A percentile compares a stretch with the other conserved stretches of the same genome.
Evolutionary conservation across 1,140 invertebrate species (phyloP).

Genomic region (Drosophila eugracilis): DNA sequence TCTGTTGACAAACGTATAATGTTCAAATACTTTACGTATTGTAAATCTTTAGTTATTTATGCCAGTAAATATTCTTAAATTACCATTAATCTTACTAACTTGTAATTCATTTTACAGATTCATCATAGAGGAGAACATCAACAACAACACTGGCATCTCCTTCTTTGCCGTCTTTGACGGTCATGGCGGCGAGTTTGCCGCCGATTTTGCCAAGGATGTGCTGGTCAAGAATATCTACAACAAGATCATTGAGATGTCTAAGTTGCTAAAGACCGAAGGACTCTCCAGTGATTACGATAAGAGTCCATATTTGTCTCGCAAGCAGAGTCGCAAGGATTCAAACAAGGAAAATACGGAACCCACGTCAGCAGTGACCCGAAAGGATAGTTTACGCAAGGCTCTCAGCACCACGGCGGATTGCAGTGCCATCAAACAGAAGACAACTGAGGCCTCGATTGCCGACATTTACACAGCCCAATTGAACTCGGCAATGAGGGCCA

Average conservation of each 20-base stretch:
- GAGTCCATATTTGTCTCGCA: conserved; percentile 74
- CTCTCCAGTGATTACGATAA: conserved; percentile 58
- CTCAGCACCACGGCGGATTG: conserved; percentile 70
- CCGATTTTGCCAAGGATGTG: conserved; percentile 94
- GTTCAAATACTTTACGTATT: too few species aligned
- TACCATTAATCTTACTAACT: neutral
- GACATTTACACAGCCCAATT: conserved; percentile 78
- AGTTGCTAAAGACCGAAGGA: conserved; percentile 85
- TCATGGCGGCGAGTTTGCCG: conserved; percentile 97
- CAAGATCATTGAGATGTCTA: conserved; percentile 90
- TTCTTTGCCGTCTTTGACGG: conserved; percentile 97
- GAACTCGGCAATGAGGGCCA: conserved; percentile 70
- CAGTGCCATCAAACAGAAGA: conserved; percentile 68
- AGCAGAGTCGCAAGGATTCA: conserved; percentile 67
- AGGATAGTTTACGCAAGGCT: conserved; percentile 75
- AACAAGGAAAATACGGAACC: conserved; percentile 80
- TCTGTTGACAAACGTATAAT: neutral
- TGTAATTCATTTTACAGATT: conserved; percentile 85
- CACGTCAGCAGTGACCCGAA: conserved; percentile 29
- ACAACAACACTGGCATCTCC: conserved; percentile 89
- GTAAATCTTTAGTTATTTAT: too few species aligned
- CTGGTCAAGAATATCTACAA: conserved; percentile 91
- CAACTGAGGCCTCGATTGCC: conserved; percentile 61
- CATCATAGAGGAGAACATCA: conserved; percentile 91
- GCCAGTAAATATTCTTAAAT: too few species aligned